These are phyloP conservation scores for Shinisaurus crocodilurus DNA, from an alignment of 2,113 vertebrate genomes.

Conservation along the genomic window DNA sequence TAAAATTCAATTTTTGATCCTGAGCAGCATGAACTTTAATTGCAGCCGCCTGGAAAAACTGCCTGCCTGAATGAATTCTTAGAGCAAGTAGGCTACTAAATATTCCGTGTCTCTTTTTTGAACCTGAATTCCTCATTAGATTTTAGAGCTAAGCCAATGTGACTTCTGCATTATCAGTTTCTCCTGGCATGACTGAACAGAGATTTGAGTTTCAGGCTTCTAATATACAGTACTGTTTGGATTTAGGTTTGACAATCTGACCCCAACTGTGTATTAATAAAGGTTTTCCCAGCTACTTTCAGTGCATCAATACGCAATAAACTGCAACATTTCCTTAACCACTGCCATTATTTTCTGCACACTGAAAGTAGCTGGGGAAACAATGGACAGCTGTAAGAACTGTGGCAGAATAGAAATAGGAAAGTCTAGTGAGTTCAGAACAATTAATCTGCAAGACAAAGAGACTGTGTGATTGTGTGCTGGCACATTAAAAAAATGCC, in stretches of 20 bases:
- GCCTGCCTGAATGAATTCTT: background rate
- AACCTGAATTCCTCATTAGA: background rate
- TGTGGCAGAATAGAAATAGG: background rate
- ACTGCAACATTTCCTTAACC: background rate
- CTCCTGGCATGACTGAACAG: background rate
- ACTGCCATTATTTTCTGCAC: background rate
- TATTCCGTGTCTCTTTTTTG: background rate
- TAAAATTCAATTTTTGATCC: constrained; percentile 34
- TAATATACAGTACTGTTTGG: background rate
- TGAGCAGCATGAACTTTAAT: background rate
- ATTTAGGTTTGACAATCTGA: background rate
- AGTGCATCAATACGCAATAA: background rate
- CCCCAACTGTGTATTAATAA: background rate
- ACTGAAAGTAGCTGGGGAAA: background rate
- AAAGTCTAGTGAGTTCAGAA: background rate
- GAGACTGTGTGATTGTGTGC: background rate
- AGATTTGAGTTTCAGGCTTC: constrained; percentile 2
- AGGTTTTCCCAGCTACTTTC: background rate
- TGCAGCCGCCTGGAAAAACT: constrained; percentile 26
- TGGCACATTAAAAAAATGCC: background rate
- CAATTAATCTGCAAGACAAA: background rate
- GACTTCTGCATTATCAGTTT: background rate
- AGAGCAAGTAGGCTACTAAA: background rate
- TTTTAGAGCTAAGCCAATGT: background rate
- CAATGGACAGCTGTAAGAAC: background rate